Conservation (phyloP, 53 echinoderm and acorn worm genomes). For the Paelopatides confundens region DNA sequence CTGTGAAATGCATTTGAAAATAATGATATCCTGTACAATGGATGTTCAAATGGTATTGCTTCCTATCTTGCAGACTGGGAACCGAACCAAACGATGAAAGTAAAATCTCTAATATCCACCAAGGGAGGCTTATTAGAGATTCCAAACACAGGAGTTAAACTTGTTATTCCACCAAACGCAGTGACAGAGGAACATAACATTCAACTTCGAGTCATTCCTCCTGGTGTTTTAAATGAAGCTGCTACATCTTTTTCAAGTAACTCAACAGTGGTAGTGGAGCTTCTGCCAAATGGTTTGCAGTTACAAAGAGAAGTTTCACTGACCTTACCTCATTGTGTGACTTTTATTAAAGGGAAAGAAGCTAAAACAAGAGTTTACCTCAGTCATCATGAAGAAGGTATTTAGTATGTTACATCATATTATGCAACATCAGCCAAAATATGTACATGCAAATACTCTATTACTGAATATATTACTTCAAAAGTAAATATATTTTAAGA, state of each 20-base stretch:
- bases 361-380: neutral
- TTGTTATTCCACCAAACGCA: neutral
- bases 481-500: too few relatives aligned
- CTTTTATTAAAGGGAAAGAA: neutral
- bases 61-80: too few relatives aligned
- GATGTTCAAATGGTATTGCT: too few relatives aligned
- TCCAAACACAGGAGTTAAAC: neutral
- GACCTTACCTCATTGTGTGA: neutral
- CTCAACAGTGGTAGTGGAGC: neutral
- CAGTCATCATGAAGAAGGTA: neutral
- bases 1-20: too few relatives aligned
- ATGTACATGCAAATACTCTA: too few relatives aligned
- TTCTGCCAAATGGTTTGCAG: neutral
- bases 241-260: neutral
- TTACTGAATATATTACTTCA: too few relatives aligned
- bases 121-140: neutral
- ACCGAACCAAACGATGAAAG: neutral
- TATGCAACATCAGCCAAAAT: too few relatives aligned
- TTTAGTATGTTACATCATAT: too few relatives aligned
- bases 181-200: neutral
- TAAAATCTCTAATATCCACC: neutral
- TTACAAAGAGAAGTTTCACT: neutral
- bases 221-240: neutral
- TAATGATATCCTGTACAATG: too few relatives aligned
- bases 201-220: neutral